Conservation (phyloP, 1,140 invertebrate species). For the Sinella curviseta region DNA sequence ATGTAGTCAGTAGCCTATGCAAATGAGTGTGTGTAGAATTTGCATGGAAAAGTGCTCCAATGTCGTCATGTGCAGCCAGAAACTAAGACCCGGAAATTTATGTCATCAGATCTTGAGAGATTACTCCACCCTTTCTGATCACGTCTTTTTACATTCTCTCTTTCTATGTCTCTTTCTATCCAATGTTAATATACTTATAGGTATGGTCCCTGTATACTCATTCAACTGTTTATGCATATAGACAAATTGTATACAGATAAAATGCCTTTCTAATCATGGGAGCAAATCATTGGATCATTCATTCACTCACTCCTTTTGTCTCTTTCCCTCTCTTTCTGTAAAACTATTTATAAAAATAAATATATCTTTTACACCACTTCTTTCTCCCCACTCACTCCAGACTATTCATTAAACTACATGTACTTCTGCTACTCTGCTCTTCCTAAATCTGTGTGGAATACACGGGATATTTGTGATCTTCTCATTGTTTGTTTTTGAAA, state of each 20-base stretch:
- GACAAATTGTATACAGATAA: neutral
- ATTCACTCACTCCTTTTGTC: neutral
- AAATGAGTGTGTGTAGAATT: conserved; percentile 50
- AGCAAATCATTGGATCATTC: conserved; percentile 7
- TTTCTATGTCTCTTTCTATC: neutral
- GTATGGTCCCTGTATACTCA: neutral
- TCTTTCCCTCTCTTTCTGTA: neutral
- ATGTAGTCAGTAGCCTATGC: conserved; percentile 44
- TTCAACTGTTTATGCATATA: too few relatives aligned
- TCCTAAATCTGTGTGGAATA: too few relatives aligned
- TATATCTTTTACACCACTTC: too few relatives aligned
- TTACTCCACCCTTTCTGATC: conserved; percentile 50
- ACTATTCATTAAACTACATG: too few relatives aligned
- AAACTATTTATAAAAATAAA: too few relatives aligned
- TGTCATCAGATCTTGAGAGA: conserved; percentile 50
- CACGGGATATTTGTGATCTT: too few relatives aligned
- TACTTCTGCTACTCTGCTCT: too few relatives aligned
- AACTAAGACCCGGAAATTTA: conserved; percentile 50
- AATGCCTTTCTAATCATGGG: neutral
- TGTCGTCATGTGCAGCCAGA: conserved; percentile 49
- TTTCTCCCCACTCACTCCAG: too few relatives aligned
- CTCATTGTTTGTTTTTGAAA: too few relatives aligned
- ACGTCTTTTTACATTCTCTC: conserved; percentile 34
- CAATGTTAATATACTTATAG: neutral
- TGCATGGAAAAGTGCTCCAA: conserved; percentile 51